Conservation (phyloP, 64 coral and sea anemone species). For the Stichodactyla helianthus region DNA sequence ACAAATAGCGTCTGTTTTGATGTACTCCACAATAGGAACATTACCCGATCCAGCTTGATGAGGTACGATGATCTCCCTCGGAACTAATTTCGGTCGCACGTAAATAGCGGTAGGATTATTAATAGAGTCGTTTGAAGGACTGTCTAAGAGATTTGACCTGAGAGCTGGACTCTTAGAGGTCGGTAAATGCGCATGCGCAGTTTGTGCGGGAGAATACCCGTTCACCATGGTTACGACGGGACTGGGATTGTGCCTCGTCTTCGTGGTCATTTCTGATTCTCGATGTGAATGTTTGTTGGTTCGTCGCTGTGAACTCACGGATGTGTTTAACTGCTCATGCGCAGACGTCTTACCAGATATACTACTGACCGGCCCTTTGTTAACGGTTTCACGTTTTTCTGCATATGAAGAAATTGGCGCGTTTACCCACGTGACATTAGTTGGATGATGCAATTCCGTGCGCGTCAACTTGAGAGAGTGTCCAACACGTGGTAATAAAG, state of each 20-base stretch:
- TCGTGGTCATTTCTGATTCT: not conserved
- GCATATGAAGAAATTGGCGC: not conserved
- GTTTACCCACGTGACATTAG: slow-evolving; percentile 14
- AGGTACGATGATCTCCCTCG: slow-evolving; percentile 65
- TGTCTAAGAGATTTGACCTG: slow-evolving; percentile 11
- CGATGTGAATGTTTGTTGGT: not conserved
- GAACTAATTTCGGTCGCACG: slow-evolving; percentile 72
- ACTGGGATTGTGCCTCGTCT: not conserved
- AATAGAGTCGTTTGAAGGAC: slow-evolving; percentile 39
- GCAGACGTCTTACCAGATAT: not conserved
- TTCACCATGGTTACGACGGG: not conserved
- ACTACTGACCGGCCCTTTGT: not conserved
- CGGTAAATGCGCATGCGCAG: not conserved
- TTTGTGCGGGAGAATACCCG: not conserved
- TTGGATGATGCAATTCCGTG: not conserved
- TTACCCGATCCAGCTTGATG: slow-evolving; percentile 40
- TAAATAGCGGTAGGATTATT: slow-evolving; percentile 80
- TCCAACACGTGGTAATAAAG: not conserved
- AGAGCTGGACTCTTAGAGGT: not conserved
- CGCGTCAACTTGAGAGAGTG: not conserved
- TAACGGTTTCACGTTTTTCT: not conserved
- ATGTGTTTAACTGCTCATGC: not conserved
- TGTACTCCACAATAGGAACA: slow-evolving; percentile 78
- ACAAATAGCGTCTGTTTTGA: slow-evolving; percentile 80
- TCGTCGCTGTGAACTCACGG: not conserved